These are phyloP conservation scores for Macrobrachium rosenbergii DNA, from an alignment of 1,140 invertebrate genomes.

Conservation along the genomic window DNA sequence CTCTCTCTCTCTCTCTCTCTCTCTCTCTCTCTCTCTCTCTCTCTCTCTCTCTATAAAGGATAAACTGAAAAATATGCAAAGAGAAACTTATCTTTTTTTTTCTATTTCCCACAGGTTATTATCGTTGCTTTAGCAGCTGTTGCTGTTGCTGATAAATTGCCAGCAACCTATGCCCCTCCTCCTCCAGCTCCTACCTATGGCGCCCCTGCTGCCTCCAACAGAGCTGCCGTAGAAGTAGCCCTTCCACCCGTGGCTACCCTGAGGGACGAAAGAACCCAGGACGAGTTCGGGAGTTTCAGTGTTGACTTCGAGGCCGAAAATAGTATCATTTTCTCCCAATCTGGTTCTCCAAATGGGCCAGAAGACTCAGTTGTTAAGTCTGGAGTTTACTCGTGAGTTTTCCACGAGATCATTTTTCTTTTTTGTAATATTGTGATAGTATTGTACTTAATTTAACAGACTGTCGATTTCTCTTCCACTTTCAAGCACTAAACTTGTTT, in stretches of 20 bases:
- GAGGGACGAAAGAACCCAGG: constrained; percentile 15
- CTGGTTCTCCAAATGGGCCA: constrained; percentile 13
- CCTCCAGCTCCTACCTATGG: background rate
- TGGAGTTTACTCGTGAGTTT: constrained; percentile 37
- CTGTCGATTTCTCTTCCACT: too few species aligned
- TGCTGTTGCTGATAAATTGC: too few species aligned
- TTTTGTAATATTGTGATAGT: background rate
- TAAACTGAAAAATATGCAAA: too few species aligned
- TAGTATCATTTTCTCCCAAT: constrained; percentile 32
- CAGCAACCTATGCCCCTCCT: background rate
- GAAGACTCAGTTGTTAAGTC: constrained; percentile 15
- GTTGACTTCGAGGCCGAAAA: constrained; percentile 40
- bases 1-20: too few species aligned
- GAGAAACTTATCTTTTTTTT: too few species aligned
- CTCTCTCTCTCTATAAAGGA: too few species aligned
- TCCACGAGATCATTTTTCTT: background rate
- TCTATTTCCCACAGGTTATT: too few species aligned
- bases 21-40: too few species aligned
- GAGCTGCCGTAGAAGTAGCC: background rate
- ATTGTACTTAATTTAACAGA: too few species aligned
- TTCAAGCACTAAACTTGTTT: background rate
- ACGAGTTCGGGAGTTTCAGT: constrained; percentile 29
- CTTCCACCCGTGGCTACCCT: constrained; percentile 9
- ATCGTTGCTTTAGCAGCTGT: too few species aligned
- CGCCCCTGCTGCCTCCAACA: background rate